Base-by-base conservation (phyloP, 2,113 vertebrate genomes). In the Ceuthmochares aereus region DNA sequence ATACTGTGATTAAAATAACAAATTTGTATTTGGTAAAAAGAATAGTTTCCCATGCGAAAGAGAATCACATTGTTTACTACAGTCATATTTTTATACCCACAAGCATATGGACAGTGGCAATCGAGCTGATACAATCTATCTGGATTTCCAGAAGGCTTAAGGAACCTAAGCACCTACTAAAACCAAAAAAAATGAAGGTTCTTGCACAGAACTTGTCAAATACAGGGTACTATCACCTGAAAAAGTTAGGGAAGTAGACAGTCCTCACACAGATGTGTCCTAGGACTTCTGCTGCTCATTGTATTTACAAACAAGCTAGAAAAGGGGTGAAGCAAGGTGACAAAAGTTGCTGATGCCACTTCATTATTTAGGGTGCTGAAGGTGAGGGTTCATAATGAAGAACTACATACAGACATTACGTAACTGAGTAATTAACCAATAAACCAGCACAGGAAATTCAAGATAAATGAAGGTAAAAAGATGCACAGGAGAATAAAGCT, bases 381-480 rank as follows among this genome's bases (percentile, higher is more conserved):
- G 30, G 22, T 64, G 45, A 86, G 30, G 21, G 25, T 16, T 86
- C 30, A 47, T 43, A 68, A 84, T 25, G 18, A 69, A 72, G 43
- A 88, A 18, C 22, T 70, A 84, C 20, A 64, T 47, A 55, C 42
- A 80, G 43, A 64, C 51, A 26, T 86, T 80, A 70, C 1, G 26
- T 54, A 59, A 84, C 72, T 80, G 68, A 27, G 27, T 68, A 92
- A 86, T 69, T 76, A 75, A 63, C 68, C 59, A 91, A 69, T 76
- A 92, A 93, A 77, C 23, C 40, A 69, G 40, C 29, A 87, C 51
- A 91, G 73, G 60, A 92, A 93, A 77, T 89, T 81, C 85, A 51
- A 36, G 67, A 73, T 26, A 70, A 77, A 81, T 36, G 62, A 62
- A 74, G 1, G 0, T 49, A 43, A 69, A 72, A 92, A 77, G 36